Base-by-base conservation (phyloP, 2,797 vertebrate genomes). In the Capromys pilorides region DNA sequence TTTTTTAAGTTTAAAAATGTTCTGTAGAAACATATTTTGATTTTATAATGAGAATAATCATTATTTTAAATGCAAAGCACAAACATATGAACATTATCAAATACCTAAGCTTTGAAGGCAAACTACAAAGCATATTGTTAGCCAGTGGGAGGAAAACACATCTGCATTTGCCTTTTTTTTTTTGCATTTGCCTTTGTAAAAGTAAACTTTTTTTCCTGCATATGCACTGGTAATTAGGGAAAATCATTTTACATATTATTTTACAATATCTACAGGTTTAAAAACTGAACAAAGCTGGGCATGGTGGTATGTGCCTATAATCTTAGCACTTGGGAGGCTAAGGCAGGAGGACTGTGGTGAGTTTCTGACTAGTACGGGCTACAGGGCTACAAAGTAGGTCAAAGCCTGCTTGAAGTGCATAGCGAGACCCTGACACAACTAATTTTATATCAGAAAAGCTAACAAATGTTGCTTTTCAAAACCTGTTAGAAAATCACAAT, bases 381-480 rank as follows among this genome's bases (percentile, higher is more conserved):
- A n/a, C n/a, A n/a, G n/a, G 16, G 54, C 54, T 57, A 57, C 54
- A 57, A 57, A 19, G 16, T 57, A 57, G 54, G 14, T 57, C 54
- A 57, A 57, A 14, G 16, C 14, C 16, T 18, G 14, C 54, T 57
- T 18, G 16, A 57, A 57, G 14, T 57, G 54, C 54, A 57, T 57
- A 57, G 54, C 16, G 18, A 57, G 16, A 57, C 54, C 54, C 54
- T 57, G 45, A 80, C 31, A 36, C 36, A 87, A 78, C 41, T 49
- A 57, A 90, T 67, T 86, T 94, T 75, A 87, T 51, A 87, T 79
- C 71, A 86, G 64, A 69, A 94, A 90, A 94, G 54, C 71, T 90
- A 94, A 54, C 24, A 86, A 91, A 93, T n/a, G 28, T 24, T 83
- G 61, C 51, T 86, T 71, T 86, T 59, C 82, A 39, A 88, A 79